Evolutionary conservation across 2,797 vertebrate genomes (phyloP), one percentile per base, ranked within the genome.

Genomic region (Numenius phaeopus): DNA sequence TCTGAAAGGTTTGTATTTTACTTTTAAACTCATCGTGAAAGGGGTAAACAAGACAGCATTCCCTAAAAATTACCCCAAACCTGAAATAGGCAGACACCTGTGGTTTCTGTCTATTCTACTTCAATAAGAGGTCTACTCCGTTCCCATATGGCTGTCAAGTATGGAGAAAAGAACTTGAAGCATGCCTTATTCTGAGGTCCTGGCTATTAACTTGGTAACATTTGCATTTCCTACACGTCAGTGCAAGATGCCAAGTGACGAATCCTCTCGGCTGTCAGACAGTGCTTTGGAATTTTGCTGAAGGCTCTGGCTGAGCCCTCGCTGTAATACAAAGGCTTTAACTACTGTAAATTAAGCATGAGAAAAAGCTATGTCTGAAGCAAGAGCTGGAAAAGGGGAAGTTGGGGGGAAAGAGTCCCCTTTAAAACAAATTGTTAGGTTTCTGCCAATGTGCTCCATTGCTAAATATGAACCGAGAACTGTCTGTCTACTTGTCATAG

Each of bases 241-340:
- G 40, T 73, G 92, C 50, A 95, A 94, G 80, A 86, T 50, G 76
- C 57, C 76, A 96, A 85, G 71, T 65, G 78, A 82, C 0, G 32
- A 97, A 91, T 59, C 71, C 94, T 96, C 87, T 96, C 54, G 24
- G 90, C 78, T 93, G 83, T 93, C 37, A 95, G 83, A 50, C 11
- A 29, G 39, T 49, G 82, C 49, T 94, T 90, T 44, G 83, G 89
- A 97, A 95, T 97, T 91, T 92, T 94, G 89, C 75, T 90, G 75
- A 96, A 94, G 90, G 87, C 77, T 77, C 71, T 77, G 62, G 55
- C 76, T 95, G 67, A 94, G 84, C 58, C 55, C 72, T 87, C 64
- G 11, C 79, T 79, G 40, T 64, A 81, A 86, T 64, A 90, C 34
- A 90, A 91, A 97, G 65, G 37, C 46, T 87, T 92, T 91, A 94